Percentiles rank a stretch among this genome's conserved stretches.
Conservation (phyloP, 2,113 vertebrate genomes). For the Mesembrinibis cayennensis region DNA sequence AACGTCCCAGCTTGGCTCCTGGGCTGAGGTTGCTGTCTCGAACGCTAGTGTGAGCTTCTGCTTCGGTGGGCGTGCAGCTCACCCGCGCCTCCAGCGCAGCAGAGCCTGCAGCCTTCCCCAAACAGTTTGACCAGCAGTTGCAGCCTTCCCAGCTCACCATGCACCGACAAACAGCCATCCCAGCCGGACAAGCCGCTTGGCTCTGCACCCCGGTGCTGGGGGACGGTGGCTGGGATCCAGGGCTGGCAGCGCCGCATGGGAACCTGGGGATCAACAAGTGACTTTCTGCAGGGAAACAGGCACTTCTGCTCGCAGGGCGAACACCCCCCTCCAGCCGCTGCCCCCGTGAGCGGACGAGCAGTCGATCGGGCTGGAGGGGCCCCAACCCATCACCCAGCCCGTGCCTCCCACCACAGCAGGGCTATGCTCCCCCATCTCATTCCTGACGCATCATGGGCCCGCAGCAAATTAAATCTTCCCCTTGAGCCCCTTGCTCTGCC, state of each 20-base stretch:
- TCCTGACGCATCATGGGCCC: not conserved
- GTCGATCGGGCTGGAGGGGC: accelerated
- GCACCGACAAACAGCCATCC: not conserved
- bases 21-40: not conserved
- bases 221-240: not conserved
- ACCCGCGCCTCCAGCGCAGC: not conserved
- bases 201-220: accelerated
- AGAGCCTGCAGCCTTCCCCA: not conserved
- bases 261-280: not conserved
- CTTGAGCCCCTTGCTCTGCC: not conserved
- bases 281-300: not conserved
- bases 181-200: not conserved
- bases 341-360: accelerated
- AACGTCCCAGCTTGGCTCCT: not conserved
- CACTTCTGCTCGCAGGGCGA: not conserved
- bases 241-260: not conserved
- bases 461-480: not conserved
- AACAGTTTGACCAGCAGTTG: too few species aligned
- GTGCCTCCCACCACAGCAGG: accelerated
- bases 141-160: not conserved
- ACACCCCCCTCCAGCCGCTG: not conserved
- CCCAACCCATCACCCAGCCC: not conserved
- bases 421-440: not conserved
- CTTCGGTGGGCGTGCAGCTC: not conserved
- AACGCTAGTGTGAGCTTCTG: not conserved